A percentile compares a stretch with the other conserved stretches of the same genome.
Evolutionary conservation across 2,888 invertebrate genomes (phyloP).

Genomic region (Mellilla xanthometata): DNA sequence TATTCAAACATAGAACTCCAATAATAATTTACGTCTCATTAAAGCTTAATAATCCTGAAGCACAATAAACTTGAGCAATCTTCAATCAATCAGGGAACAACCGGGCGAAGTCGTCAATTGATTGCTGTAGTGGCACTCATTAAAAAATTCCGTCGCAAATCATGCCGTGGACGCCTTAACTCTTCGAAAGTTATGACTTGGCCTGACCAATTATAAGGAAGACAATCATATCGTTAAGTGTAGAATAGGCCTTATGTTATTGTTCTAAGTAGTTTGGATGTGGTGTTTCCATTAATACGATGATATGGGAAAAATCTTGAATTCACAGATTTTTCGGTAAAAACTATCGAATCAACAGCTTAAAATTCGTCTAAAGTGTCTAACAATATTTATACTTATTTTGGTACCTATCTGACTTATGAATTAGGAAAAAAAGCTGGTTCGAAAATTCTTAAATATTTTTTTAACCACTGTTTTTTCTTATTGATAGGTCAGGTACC

Average conservation of each 20-base stretch:
- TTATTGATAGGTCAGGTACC: too few species aligned
- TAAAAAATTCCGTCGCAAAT: constrained; percentile 56
- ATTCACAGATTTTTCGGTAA: too few species aligned
- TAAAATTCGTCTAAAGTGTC: too few species aligned
- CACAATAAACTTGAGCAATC: constrained; percentile 23
- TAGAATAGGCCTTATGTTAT: constrained; percentile 40
- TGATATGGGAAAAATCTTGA: too few species aligned
- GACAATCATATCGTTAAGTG: constrained; percentile 76
- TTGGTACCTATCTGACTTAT: too few species aligned
- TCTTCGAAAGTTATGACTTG: constrained; percentile 63
- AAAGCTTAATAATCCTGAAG: constrained; percentile 21
- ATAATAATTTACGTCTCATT: constrained; percentile 22
- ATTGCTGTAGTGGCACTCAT: constrained; percentile 48
- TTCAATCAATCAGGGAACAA: constrained; percentile 29
- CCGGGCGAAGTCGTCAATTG: constrained; percentile 22
- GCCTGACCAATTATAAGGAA: constrained; percentile 70
- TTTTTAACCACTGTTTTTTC: too few species aligned
- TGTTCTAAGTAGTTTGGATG: constrained; percentile 3
- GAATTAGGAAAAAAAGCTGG: too few species aligned
- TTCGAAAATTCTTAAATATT: too few species aligned
- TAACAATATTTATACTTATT: too few species aligned
- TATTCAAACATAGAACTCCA: constrained; percentile 1
- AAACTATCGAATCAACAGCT: too few species aligned
- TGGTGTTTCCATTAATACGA: neutral
- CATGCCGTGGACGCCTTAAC: constrained; percentile 55